Conservation (phyloP, 1,140 invertebrate genomes). For the Rhyacophila brunnea region DNA sequence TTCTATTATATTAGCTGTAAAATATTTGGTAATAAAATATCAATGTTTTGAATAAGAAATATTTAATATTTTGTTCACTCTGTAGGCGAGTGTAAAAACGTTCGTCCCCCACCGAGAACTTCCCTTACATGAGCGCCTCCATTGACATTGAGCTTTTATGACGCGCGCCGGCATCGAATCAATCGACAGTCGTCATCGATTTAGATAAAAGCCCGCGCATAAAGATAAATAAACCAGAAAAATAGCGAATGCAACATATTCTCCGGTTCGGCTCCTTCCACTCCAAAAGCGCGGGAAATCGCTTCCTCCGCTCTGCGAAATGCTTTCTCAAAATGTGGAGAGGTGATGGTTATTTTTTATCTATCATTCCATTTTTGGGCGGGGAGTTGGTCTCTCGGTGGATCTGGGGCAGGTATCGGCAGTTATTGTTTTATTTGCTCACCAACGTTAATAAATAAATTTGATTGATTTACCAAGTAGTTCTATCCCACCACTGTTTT, state of each 20-base stretch:
- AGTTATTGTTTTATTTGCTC: too few relatives aligned
- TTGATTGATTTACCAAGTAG: too few relatives aligned
- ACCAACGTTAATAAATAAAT: too few relatives aligned
- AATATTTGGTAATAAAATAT: too few relatives aligned
- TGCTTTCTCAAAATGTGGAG: conserved; percentile 26
- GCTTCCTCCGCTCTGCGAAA: conserved; percentile 4
- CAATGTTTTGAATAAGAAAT: too few relatives aligned
- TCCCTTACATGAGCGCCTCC: neutral
- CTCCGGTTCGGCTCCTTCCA: conserved; percentile 13
- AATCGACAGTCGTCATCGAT: conserved; percentile 37
- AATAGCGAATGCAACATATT: conserved; percentile 36
- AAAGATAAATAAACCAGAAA: conserved; percentile 37
- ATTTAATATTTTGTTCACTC: too few relatives aligned
- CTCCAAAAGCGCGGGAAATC: conserved; percentile 17
- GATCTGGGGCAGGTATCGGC: conserved; percentile 1
- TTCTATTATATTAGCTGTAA: too few relatives aligned
- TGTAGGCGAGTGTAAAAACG: neutral
- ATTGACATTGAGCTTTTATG: conserved; percentile 20
- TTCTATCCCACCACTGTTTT: too few relatives aligned
- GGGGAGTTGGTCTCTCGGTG: conserved; percentile 22
- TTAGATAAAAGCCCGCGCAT: conserved; percentile 35
- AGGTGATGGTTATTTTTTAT: conserved; percentile 20
- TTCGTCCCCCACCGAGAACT: neutral
- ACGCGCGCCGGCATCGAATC: conserved; percentile 31
- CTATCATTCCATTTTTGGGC: conserved; percentile 10